Base-by-base conservation (phyloP, 2,797 vertebrate species). In the Notamacropus eugenii region DNA sequence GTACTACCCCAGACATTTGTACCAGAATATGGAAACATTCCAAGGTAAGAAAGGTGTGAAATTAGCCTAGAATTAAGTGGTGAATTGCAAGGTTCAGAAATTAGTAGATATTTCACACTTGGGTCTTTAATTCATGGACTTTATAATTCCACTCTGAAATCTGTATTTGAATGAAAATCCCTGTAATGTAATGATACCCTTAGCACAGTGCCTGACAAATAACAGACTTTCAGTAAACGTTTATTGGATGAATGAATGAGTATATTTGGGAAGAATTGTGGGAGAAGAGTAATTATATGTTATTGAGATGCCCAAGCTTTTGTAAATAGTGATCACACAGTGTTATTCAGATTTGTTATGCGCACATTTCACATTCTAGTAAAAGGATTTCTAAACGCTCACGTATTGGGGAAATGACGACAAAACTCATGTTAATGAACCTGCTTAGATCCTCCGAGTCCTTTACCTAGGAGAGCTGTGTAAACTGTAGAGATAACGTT, bases 21-120 rank as follows among this genome's bases (percentile, higher is more conserved):
- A 59, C 98, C 99, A 98, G 99, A 99, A 97, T 99, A 99, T 97
- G 99, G 99, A 95, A 98, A 97, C 10, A 98, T 99, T 98, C 99
- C 99, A 58, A 99, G 99, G 99, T 99, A 98, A 99, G 99, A 97
- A 93, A 94, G 93, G 5, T 57, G 29, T 90, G 9, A 90, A 46
- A 95, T 95, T 96, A 93, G 91, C 90, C 91, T 95, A 46, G 0
- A 0, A 0, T 92, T 67, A 91, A 82, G 29, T 95, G 91, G 92
- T 97, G 97, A 94, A 94, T 95, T 5, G 59, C 95, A 96, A 96
- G 91, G 6, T 95, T 62, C 34, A 91, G 13, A 67, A 90, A 93
- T 93, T 9, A 55, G 46, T 93, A 92, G 93, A 90, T 93, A 27
- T 95, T 93, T 59, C 57, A 93, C 92, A 95, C 54, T 40, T 92